These are phyloP conservation scores for Parazoanthus swiftii DNA, from an alignment of 92 coral and sea anemone species.

Conservation along the genomic window DNA sequence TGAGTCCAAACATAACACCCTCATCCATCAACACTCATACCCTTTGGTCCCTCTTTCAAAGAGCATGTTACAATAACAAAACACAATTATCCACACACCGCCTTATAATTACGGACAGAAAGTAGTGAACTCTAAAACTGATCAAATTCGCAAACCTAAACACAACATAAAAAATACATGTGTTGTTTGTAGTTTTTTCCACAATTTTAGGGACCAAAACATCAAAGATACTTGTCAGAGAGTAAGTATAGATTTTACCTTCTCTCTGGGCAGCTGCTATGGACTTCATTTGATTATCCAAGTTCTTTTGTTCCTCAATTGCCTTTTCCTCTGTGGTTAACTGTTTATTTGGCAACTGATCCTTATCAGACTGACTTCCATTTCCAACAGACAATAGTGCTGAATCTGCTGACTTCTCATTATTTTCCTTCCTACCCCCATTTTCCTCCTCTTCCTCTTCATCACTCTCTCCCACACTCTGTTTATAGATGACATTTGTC, in stretches of 20 bases:
- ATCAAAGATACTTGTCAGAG: no score
- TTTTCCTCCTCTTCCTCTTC: conserved; percentile 77
- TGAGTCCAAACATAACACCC: no score
- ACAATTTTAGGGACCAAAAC: no score
- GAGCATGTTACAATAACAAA: no score
- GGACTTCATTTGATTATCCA: conserved; percentile 63
- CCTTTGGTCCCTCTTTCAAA: no score
- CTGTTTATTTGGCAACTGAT: conserved; percentile 22
- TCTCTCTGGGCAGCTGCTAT: conserved; percentile 81
- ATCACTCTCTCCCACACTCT: conserved; percentile 84
- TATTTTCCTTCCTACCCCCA: conserved; percentile 36
- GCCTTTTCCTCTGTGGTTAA: conserved; percentile 26
- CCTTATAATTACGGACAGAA: no score
- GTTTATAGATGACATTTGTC: conserved; percentile 86
- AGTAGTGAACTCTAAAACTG: no score
- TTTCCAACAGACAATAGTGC: background rate
- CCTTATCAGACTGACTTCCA: background rate
- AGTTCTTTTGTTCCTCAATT: conserved; percentile 54
- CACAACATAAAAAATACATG: no score
- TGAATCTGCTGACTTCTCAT: conserved; percentile 42
- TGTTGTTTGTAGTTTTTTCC: no score
- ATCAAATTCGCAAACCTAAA: no score
- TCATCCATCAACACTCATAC: no score
- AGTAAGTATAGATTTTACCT: conserved; percentile 42
- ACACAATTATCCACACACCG: no score